Percentiles rank a stretch among this genome's conserved stretches.
phyloP scores from a whole-genome alignment of 2,113 vertebrate species.

The Myotis brandtii region DNA sequence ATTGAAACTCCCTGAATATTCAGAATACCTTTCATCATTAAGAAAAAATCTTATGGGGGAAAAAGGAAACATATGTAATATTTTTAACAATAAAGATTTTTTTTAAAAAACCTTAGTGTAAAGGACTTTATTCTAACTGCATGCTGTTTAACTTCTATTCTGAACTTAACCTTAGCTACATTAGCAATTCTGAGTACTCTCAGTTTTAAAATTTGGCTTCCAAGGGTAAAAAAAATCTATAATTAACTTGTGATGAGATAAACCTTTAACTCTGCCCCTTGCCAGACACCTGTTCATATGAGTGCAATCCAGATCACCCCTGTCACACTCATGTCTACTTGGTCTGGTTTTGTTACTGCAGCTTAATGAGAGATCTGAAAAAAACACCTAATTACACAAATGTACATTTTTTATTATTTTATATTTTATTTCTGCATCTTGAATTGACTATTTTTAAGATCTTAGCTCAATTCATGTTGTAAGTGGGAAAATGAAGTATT shows the following conservation, averaged over 20 bases:
- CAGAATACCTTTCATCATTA: constrained; percentile 46
- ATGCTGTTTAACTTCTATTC: constrained; percentile 40
- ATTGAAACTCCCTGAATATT: constrained; percentile 21
- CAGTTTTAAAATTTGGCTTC: constrained; percentile 70
- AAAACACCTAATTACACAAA: constrained; percentile 3
- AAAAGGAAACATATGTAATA: too few species aligned
- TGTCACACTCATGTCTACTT: not conserved
- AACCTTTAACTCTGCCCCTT: constrained; percentile 59
- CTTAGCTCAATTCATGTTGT: constrained; percentile 54
- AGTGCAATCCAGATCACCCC: not conserved
- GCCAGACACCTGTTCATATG: constrained; percentile 7
- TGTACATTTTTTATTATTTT: constrained; percentile 29
- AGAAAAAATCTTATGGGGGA: not conserved
- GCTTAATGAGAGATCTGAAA: constrained; percentile 4
- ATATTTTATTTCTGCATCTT: constrained; percentile 45
- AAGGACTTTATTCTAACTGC: constrained; percentile 23
- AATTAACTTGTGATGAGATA: constrained; percentile 62
- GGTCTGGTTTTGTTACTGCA: constrained; percentile 41
- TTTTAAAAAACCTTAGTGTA: not conserved
- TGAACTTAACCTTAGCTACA: constrained; percentile 56
- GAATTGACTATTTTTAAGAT: constrained; percentile 31
- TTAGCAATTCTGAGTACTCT: constrained; percentile 56
- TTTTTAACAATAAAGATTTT: too few species aligned
- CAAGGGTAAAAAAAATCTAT: not conserved
- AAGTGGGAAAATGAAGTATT: constrained; percentile 55